A percentile compares a stretch with the other conserved stretches of the same genome.
phyloP scores from a whole-genome alignment of 37 sponge, comb jelly and placozoan species.

The Hexactinellida sp. region DNA sequence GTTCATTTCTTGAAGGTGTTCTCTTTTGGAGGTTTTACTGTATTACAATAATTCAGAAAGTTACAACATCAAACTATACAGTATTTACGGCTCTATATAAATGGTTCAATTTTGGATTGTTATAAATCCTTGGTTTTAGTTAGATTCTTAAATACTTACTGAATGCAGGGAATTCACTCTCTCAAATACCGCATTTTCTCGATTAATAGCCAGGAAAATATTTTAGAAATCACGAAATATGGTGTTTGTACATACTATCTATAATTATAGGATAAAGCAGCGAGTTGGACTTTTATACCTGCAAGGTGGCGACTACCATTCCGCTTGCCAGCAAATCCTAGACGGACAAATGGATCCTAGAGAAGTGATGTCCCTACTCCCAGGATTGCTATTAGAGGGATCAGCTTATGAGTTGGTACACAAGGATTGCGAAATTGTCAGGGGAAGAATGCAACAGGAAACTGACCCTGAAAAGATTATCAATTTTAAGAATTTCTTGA shows the following conservation, averaged over 20 bases:
- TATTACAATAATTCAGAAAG: no score
- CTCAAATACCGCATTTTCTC: no score
- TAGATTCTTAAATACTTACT: background rate
- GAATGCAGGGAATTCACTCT: no score
- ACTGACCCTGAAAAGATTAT: background rate
- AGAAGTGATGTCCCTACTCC: background rate
- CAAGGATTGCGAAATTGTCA: background rate
- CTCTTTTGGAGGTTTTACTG: no score
- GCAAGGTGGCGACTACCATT: background rate
- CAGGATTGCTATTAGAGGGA: background rate
- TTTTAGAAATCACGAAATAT: no score
- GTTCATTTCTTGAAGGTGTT: no score
- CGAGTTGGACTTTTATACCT: background rate
- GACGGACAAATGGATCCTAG: constrained; percentile 16
- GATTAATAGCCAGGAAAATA: no score
- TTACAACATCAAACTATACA: no score
- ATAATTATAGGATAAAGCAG: background rate
- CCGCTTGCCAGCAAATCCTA: background rate
- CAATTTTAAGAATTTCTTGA: background rate
- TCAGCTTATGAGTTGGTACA: background rate
- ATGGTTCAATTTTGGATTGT: no score
- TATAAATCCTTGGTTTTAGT: background rate
- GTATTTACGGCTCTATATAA: no score
- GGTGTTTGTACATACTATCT: no score
- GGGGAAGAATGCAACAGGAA: background rate